These are phyloP conservation scores for Teleopsis dalmanni DNA, from an alignment of 1,140 invertebrate species.

Conservation along the genomic window DNA sequence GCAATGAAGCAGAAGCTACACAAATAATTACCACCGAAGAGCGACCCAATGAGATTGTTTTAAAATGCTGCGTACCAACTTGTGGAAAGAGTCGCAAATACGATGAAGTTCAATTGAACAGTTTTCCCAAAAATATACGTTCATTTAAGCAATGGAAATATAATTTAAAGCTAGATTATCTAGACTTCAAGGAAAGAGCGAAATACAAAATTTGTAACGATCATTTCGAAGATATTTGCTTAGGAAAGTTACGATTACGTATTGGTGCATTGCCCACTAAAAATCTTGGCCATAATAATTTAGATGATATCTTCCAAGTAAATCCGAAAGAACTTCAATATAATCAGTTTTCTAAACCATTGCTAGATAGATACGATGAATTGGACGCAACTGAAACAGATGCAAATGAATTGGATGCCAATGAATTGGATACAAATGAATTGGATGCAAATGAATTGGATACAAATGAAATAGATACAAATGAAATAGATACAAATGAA, in stretches of 20 bases:
- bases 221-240: conserved; percentile 37
- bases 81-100: conserved; percentile 39
- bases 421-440: background rate
- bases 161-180: conserved; percentile 29
- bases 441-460: background rate
- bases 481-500: background rate
- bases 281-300: conserved; percentile 31
- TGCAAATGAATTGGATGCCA: background rate
- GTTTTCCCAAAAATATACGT: conserved; percentile 32
- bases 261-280: conserved; percentile 33
- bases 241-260: conserved; percentile 32
- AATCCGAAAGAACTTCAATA: conserved; percentile 20
- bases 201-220: conserved; percentile 39
- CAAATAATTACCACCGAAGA: conserved; percentile 31
- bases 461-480: background rate
- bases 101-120: conserved; percentile 39
- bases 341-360: background rate
- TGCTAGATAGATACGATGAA: conserved; percentile 2
- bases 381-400: background rate
- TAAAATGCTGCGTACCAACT: conserved; percentile 34
- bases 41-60: conserved; percentile 27
- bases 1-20: conserved; percentile 33
- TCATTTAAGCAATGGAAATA: conserved; percentile 31
- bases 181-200: conserved; percentile 32
- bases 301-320: conserved; percentile 28